Evolutionary conservation across 2,797 vertebrate genomes (phyloP).

Genomic region (Periparus ater): DNA sequence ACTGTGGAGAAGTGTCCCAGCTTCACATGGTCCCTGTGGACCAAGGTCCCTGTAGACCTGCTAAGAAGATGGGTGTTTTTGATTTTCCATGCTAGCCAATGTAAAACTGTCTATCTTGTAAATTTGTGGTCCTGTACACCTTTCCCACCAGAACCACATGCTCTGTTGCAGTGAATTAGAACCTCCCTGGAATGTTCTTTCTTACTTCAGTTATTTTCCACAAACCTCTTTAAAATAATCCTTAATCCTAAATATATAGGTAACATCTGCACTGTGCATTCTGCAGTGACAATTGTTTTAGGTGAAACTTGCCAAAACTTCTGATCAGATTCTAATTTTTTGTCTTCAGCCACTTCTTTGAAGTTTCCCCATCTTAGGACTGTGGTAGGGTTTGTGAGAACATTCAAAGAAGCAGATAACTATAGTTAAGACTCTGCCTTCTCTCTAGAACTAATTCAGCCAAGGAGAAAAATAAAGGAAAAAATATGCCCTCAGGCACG

Average conservation of each 20-base stretch:
- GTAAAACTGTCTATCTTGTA: neutral
- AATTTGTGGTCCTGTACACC: neutral
- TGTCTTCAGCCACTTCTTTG: neutral
- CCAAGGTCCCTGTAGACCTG: neutral
- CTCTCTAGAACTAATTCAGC: neutral
- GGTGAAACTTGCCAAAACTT: neutral
- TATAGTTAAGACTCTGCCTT: neutral
- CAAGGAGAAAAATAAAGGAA: neutral
- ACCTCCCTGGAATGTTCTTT: neutral
- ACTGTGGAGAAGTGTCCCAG: neutral
- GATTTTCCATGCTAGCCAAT: neutral
- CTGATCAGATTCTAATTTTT: neutral
- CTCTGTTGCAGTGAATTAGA: fast-evolving
- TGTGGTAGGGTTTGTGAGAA: neutral
- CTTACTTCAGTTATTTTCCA: neutral
- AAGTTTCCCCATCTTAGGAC: neutral
- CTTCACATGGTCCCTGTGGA: neutral
- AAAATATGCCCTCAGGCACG: neutral
- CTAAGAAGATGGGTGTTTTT: neutral
- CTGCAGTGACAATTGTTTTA: neutral
- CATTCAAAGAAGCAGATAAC: neutral
- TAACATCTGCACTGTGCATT: neutral
- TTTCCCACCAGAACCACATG: neutral
- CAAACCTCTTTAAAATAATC: neutral
- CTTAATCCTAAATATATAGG: neutral